Conservation (phyloP, 2,888 invertebrate genomes). For the Pristionchus exspectatus region DNA sequence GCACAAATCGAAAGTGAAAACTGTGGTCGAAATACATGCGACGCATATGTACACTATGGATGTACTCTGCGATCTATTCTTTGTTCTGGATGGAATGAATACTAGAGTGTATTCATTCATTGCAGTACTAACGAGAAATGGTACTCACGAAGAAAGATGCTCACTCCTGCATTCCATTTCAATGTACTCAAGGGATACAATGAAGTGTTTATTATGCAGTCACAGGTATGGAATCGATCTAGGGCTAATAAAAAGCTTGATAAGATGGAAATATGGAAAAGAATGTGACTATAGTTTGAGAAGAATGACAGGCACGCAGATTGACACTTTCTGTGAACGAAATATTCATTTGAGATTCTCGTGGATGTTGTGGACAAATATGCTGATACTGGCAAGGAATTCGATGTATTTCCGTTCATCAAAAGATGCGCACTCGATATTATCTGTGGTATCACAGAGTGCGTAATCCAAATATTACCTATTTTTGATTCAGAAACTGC, state of each 20-base stretch:
- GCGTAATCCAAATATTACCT: neutral
- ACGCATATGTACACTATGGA: neutral
- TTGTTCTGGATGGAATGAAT: neutral
- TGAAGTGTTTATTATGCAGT: conserved; percentile 39
- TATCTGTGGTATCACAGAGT: conserved; percentile 70
- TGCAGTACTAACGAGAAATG: conserved; percentile 80
- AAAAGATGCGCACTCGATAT: conserved; percentile 82
- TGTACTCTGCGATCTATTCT: neutral
- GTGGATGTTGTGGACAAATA: conserved; percentile 79
- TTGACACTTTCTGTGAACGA: neutral
- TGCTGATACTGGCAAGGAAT: conserved; percentile 69
- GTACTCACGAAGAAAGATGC: conserved; percentile 80
- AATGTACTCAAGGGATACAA: conserved; percentile 80
- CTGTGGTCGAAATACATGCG: neutral
- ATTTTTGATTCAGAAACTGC: conserved; percentile 40
- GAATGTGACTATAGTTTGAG: neutral
- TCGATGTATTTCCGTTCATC: conserved; percentile 81
- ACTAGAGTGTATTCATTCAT: neutral
- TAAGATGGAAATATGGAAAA: neutral
- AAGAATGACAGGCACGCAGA: neutral
- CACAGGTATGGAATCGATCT: neutral
- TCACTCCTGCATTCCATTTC: conserved; percentile 82
- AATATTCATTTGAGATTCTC: conserved; percentile 56
- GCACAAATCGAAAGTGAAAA: neutral
- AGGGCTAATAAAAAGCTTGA: neutral